Evolutionary conservation across 1,140 invertebrate genomes (phyloP).

Genomic region (Telenomus remus): DNA sequence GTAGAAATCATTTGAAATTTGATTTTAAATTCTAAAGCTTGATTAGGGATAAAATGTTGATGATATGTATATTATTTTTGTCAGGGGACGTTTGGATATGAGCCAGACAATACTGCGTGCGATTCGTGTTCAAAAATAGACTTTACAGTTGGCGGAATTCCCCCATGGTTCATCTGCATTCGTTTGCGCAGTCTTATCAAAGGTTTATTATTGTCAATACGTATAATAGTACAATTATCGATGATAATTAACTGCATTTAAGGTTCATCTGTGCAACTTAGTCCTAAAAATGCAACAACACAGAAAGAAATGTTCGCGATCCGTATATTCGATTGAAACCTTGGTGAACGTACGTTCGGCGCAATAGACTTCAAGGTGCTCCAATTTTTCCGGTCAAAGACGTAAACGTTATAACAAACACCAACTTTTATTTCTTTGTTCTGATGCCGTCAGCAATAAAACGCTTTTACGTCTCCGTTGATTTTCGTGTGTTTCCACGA

Average conservation of each 20-base stretch:
- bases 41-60: conserved; percentile 72
- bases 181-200: neutral
- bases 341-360: conserved; percentile 31
- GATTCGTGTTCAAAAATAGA: conserved; percentile 70
- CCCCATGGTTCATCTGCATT: conserved; percentile 67
- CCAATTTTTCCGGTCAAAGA: conserved; percentile 25
- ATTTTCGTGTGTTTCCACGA: conserved; percentile 59
- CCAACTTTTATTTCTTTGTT: conserved; percentile 57
- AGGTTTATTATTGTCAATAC: conserved; percentile 8
- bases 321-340: conserved; percentile 14
- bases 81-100: conserved; percentile 64
- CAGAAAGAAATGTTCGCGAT: neutral
- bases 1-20: too few relatives aligned
- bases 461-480: conserved; percentile 53
- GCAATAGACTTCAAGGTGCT: conserved; percentile 22
- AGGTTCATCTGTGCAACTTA: too few relatives aligned
- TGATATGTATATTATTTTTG: too few relatives aligned
- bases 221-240: too few relatives aligned
- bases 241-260: too few relatives aligned
- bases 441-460: conserved; percentile 18
- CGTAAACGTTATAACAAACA: conserved; percentile 48
- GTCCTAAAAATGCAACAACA: too few relatives aligned
- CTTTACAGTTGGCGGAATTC: conserved; percentile 64
- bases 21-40: conserved; percentile 59
- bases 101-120: conserved; percentile 72